These are phyloP conservation scores for Ahaetulla prasina DNA, from an alignment of 2,113 vertebrate species.

Conservation along the genomic window DNA sequence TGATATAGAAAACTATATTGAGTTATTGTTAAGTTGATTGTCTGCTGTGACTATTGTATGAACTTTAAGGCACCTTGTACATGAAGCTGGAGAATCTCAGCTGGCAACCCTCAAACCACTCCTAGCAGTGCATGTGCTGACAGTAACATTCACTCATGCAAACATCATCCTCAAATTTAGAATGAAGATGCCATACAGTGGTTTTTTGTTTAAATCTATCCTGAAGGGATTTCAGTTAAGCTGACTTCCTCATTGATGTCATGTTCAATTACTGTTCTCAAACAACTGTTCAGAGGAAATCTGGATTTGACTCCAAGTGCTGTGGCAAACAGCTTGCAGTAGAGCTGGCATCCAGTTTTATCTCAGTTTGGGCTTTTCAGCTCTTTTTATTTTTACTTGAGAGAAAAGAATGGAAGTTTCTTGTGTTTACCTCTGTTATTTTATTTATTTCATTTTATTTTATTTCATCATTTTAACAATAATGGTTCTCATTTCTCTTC, in stretches of 20 bases:
- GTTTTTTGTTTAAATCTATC: constrained; percentile 43
- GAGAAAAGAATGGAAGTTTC: neutral
- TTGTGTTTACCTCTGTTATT: neutral
- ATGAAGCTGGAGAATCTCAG: neutral
- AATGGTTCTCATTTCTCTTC: neutral
- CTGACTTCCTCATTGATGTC: constrained; percentile 19
- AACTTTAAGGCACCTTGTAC: neutral
- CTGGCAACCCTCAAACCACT: neutral
- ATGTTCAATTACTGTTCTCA: constrained; percentile 43
- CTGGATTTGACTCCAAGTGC: constrained; percentile 25
- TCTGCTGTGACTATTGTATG: neutral
- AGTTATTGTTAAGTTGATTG: neutral
- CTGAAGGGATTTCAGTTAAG: constrained; percentile 30
- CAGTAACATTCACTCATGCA: constrained; percentile 9
- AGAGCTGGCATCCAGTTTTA: neutral
- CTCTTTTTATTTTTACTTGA: neutral
- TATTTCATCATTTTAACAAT: neutral
- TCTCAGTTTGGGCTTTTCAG: neutral
- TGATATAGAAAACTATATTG: neutral
- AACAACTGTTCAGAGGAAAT: constrained; percentile 29
- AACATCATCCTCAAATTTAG: constrained; percentile 3
- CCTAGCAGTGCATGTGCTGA: neutral
- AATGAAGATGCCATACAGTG: constrained; percentile 18
- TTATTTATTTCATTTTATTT: neutral
- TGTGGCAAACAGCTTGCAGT: neutral